Conservation (phyloP, 1,140 invertebrate species). For the Archivesica marissinica region DNA sequence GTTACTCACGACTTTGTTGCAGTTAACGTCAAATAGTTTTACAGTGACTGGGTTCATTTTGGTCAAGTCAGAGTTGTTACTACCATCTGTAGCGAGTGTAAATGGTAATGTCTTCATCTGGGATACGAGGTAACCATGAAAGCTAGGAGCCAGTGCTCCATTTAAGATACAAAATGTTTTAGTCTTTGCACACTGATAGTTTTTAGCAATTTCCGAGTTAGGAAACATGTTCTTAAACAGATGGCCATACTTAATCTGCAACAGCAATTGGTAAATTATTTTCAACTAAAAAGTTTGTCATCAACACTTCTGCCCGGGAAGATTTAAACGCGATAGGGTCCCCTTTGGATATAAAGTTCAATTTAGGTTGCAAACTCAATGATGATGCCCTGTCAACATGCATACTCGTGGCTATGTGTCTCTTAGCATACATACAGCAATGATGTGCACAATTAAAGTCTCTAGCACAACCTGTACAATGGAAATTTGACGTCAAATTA, state of each 20-base stretch:
- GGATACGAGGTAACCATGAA: background rate
- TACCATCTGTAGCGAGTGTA: conserved; percentile 31
- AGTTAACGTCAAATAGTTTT: conserved; percentile 20
- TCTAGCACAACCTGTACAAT: background rate
- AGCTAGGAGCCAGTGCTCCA: background rate
- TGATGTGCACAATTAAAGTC: conserved; percentile 22
- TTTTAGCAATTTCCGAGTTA: conserved; percentile 39
- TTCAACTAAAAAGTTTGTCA: conserved; percentile 25
- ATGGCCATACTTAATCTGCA: background rate
- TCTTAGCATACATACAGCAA: background rate
- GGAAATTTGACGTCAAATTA: background rate
- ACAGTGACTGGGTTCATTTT: conserved; percentile 40
- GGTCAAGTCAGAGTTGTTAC: background rate
- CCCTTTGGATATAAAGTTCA: background rate
- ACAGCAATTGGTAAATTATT: conserved; percentile 23
- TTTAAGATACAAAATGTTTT: conserved; percentile 50
- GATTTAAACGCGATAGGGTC: background rate
- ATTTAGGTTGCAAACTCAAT: background rate
- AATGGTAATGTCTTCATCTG: conserved; percentile 16
- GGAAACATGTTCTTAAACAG: conserved; percentile 23
- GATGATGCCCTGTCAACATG: background rate
- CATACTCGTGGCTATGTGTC: background rate
- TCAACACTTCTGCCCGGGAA: conserved; percentile 12
- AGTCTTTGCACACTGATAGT: conserved; percentile 12
- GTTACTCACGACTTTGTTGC: background rate